Conservation (phyloP, 2,888 invertebrate species). For the Thyatira batis region DNA sequence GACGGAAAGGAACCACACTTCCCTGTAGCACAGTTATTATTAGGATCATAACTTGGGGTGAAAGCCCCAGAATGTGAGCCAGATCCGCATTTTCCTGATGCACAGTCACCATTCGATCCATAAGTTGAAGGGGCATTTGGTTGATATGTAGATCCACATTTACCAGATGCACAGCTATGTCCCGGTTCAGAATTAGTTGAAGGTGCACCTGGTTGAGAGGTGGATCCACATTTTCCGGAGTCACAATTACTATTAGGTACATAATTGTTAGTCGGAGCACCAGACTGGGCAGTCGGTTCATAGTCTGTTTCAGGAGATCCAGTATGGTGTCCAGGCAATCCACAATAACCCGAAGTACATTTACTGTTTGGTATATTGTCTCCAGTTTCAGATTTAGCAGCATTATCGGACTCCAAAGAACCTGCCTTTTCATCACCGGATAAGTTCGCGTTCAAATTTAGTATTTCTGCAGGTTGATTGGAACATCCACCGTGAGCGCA, state of each 20-base stretch:
- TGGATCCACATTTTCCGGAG: conserved; percentile 30
- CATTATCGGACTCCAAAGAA: conserved; percentile 28
- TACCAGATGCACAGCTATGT: conserved; percentile 22
- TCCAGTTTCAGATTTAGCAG: conserved; percentile 16
- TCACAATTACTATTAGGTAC: conserved; percentile 33
- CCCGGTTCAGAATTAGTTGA: conserved; percentile 2
- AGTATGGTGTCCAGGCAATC: conserved; percentile 2
- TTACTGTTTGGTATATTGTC: conserved; percentile 21
- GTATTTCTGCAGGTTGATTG: neutral
- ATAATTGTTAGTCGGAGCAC: neutral
- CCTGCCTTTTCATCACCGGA: conserved; percentile 21
- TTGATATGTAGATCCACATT: conserved; percentile 3
- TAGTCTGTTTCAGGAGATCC: conserved; percentile 6
- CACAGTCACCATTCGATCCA: conserved; percentile 11
- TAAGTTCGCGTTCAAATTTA: neutral
- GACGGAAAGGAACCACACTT: conserved; percentile 17
- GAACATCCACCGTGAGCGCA: neutral
- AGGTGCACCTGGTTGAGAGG: conserved; percentile 1
- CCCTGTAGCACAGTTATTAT: conserved; percentile 19
- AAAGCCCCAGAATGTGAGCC: neutral
- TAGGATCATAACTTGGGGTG: neutral
- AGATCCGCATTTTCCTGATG: conserved; percentile 1
- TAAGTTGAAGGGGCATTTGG: conserved; percentile 2
- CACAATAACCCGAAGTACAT: conserved; percentile 41
- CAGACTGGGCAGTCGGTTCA: neutral